Evolutionary conservation across 2,113 vertebrate species (phyloP), one percentile per base, ranked within the genome.

Genomic region (Plecotus auritus): DNA sequence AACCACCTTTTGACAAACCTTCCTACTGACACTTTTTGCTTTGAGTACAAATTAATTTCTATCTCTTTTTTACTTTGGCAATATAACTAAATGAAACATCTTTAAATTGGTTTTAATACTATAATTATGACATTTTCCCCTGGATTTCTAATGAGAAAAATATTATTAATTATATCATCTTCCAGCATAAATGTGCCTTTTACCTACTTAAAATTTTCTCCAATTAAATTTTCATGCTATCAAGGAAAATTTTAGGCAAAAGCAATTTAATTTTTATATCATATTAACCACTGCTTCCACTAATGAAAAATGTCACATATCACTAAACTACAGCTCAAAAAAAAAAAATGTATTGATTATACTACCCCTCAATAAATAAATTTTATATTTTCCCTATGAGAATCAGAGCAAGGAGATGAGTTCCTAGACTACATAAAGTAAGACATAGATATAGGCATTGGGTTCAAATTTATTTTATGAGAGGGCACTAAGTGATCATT

Each of bases 1-100:
- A 94, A 87, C 49, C 93, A 95, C 85, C 20, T 89, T 84, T 95
- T 92, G 35, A 67, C 18, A 90, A 87, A 77, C 0, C 2, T 80
- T 85, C 90, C 69, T 85, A n/a, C 22, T 88, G 51, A 81, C 11
- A 76, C 30, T 85, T 96, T 95, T 91, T 42, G 72, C n/a, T 82
- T 82, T 95, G 37, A 96, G 80, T 96, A 80, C 42, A 92, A 92
- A 85, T 92, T 97, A 96, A 96, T 93, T 97, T 94, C 90, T 91
- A 54, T 92, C 70, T 89, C 59, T 95, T 85, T 70, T 91, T 82
- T 80, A 77, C 47, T 35, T 92, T 91, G 42, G 17, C 28, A 40
- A 28, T 8, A 72, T 56, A 83, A 95, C 14, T 45, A 93, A 76
- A 94, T 17, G 66, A 5, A 22, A n/a, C 40, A 42, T 80, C 32